phyloP scores from a whole-genome alignment of 2,113 vertebrate genomes.

The Lota lota region DNA sequence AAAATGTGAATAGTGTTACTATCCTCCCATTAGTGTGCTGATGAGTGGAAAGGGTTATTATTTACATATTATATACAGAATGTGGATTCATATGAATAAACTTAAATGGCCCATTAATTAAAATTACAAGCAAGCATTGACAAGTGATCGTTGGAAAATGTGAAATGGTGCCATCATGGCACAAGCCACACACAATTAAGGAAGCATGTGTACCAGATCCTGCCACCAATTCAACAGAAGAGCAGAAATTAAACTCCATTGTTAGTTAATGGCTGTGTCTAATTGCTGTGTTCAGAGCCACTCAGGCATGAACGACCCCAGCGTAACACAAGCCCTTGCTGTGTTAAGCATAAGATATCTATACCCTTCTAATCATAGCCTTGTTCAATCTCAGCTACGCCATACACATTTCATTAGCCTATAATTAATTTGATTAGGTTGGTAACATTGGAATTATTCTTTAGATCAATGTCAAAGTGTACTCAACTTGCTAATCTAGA shows the following conservation, averaged over 20 bases:
- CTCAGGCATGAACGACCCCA: slow-evolving; percentile 56
- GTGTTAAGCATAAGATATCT: slow-evolving; percentile 25
- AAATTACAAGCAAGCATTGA: slow-evolving; percentile 35
- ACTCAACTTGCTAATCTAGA: neutral
- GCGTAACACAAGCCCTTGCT: slow-evolving; percentile 50
- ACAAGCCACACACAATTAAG: slow-evolving; percentile 60
- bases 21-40: too few species aligned
- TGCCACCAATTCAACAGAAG: slow-evolving; percentile 41
- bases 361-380: slow-evolving; percentile 24
- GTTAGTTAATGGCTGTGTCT: slow-evolving; percentile 68
- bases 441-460: neutral
- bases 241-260: slow-evolving; percentile 69
- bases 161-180: slow-evolving; percentile 53
- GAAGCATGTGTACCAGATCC: slow-evolving; percentile 57
- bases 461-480: neutral
- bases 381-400: slow-evolving; percentile 22
- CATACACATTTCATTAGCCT: slow-evolving; percentile 2
- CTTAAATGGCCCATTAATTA: slow-evolving; percentile 17
- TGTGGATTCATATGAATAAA: neutral
- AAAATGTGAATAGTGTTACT: too few species aligned
- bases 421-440: neutral
- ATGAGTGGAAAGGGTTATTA: too few species aligned
- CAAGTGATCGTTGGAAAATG: slow-evolving; percentile 40
- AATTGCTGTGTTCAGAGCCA: slow-evolving; percentile 64
- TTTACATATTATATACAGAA: too few species aligned